Evolutionary conservation across 2,113 vertebrate species (phyloP), one percentile per base, ranked within the genome.

Genomic region (Sciurus niger): DNA sequence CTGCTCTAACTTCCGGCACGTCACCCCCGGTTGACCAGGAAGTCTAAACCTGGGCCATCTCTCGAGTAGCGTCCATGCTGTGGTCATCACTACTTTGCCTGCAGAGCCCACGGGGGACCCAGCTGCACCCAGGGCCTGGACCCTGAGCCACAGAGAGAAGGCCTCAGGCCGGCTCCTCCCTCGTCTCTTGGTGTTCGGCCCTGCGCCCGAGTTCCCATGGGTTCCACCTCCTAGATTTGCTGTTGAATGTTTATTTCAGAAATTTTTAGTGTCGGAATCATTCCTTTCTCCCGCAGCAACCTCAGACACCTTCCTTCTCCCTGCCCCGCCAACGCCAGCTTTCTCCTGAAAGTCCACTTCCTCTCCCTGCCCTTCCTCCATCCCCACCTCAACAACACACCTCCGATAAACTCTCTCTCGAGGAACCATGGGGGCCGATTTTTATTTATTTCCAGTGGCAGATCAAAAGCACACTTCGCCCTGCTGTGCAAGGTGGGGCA

Each of bases 161-260:
- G 60, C 8, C 60, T 63, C 9, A 9, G 60, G 8, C 60, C 60
- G 11, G 24, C 60, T 24, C 8, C 24, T 4, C 22, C 6, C n/a
- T 13, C 12, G 18, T 40, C n/a, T 30, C 48, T 40, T 25, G 3
- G 32, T 37, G 30, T 17, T 10, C 25, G 1, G 32, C 2, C 70
- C 6, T 28, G 24, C 9, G 25, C 9, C 25, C 9, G 4, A 58
- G 34, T 3, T 17, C 1, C 8, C 25, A 2, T n/a, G 5, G 1
- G 10, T 40, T 73, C 73, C 25, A 34, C 17, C 43, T 53, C 55
- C 32, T 16, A 16, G 34, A 48, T 12, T 40, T 14, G 34, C 17
- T 63, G 55, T 6, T 63, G 14, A 37, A 51, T 3, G 30, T n/a
- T 63, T 76, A 48, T 13, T 48, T 25, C 86, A n/a, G 55, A 63